These are phyloP conservation scores for Prosapia bicincta DNA, from an alignment of 2,888 invertebrate species.

Conservation along the genomic window DNA sequence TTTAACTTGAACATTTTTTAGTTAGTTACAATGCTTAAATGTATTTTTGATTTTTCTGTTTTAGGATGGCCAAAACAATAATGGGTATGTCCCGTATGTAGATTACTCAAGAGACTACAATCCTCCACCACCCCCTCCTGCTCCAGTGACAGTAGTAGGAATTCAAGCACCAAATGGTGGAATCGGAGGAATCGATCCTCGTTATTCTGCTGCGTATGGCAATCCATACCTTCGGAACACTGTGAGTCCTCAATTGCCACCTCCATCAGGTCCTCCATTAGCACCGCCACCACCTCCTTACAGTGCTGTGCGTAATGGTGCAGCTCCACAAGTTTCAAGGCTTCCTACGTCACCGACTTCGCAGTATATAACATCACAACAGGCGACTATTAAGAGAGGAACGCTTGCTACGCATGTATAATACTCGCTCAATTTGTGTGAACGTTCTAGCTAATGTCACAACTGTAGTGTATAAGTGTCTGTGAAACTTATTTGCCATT, in stretches of 20 bases:
- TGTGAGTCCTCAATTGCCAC: constrained; percentile 75
- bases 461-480: constrained; percentile 5
- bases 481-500: not conserved
- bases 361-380: constrained; percentile 55
- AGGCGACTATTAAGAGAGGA: constrained; percentile 58
- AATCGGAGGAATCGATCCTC: constrained; percentile 62
- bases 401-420: constrained; percentile 66
- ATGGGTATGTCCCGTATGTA: constrained; percentile 83
- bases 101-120: constrained; percentile 88
- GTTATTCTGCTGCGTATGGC: constrained; percentile 85
- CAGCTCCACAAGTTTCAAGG: constrained; percentile 52
- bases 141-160: constrained; percentile 39
- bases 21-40: too few relatives aligned
- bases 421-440: constrained; percentile 29
- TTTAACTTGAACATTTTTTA: too few relatives aligned
- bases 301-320: constrained; percentile 47
- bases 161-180: constrained; percentile 45
- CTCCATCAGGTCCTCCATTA: constrained; percentile 44
- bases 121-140: constrained; percentile 60
- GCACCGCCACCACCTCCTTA: constrained; percentile 42
- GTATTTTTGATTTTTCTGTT: constrained; percentile 36
- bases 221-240: constrained; percentile 80
- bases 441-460: constrained; percentile 28
- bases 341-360: constrained; percentile 51
- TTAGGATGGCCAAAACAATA: constrained; percentile 77